These are phyloP conservation scores for Sitophilus oryzae DNA, from an alignment of 1,140 invertebrate species.

Conservation along the genomic window DNA sequence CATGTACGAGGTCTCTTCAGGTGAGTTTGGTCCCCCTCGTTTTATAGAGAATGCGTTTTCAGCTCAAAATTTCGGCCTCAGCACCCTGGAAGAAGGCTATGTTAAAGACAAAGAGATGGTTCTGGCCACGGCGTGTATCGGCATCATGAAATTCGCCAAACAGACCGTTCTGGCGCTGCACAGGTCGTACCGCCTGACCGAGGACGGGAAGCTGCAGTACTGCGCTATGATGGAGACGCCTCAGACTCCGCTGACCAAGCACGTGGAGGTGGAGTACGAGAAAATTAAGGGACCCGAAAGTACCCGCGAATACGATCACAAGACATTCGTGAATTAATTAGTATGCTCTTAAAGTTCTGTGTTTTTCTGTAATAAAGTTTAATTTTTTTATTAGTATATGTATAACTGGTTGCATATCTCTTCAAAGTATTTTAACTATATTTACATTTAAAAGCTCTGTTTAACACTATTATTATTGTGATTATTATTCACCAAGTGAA, in stretches of 20 bases:
- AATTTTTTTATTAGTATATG: no score
- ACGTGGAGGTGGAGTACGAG: conserved; percentile 5
- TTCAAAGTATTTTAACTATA: no score
- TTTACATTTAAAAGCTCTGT: no score
- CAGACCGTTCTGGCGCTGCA: conserved; percentile 16
- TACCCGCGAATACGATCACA: not conserved
- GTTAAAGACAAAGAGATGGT: conserved; percentile 20
- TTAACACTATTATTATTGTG: no score
- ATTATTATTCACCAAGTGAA: conserved; percentile 77
- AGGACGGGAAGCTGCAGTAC: conserved; percentile 22
- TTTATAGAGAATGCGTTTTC: no score
- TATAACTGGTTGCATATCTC: no score
- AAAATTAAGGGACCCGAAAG: not conserved
- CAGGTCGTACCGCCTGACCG: conserved; percentile 20
- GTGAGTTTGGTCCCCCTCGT: no score
- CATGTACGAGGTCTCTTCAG: no score
- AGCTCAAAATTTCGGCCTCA: conserved; percentile 59
- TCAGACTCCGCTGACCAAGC: conserved; percentile 14
- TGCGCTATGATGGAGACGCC: conserved; percentile 26
- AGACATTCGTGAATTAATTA: conserved; percentile 55
- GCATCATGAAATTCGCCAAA: conserved; percentile 23
- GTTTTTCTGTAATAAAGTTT: no score
- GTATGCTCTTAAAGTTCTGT: no score
- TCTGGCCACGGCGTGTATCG: conserved; percentile 13
- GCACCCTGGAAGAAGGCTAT: conserved; percentile 53